Evolutionary conservation across 2,113 vertebrate genomes (phyloP), one percentile per base, ranked within the genome.

Genomic region (Tringa solitaria): DNA sequence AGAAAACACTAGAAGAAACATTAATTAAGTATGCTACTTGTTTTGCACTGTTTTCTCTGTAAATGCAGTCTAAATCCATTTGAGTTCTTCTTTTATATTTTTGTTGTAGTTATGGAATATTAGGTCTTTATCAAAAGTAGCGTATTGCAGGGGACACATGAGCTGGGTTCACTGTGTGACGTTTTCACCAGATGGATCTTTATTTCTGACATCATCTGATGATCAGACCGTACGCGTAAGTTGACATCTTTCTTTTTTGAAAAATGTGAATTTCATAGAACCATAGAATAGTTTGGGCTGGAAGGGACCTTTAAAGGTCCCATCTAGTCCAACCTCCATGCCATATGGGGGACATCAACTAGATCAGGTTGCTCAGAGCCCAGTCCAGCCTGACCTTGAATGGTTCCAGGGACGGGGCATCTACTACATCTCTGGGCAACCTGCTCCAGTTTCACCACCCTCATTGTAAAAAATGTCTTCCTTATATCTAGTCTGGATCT

Each of bases 151-250:
- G 74, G 99, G 99, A 74, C 99, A 99, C 96, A 98, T 99, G 97
- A 99, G 99, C 92, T 99, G 99, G 99, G 98, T 99, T 86, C 98
- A 99, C 48, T 98, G 98, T 83, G 99, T 99, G 80, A 97, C 98
- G 77, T 99, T 99, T 98, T 99, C 99, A 33, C 96, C 96, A 17
- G 98, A 99, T 74, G 99, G 99, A 70, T 98, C 99, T 41, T 98
- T 98, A 32, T 98, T 99, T 95, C 98, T 99, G 77, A 99, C 99
- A 41, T 99, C 99, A 84, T 99, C 99, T n/a, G 99, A 99, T 87
- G 99, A 99, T 94, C 99, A 99, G 90, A 99, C 99, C 73, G 97
- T 99, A 95, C 98, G 99, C 41, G 99, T 99, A 96, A 98, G 98
- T 69, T 84, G 59, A 72, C 3, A 74, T 51, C 51, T 37, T 56